A percentile compares a stretch with the other conserved stretches of the same genome.
Conservation (phyloP, 2,797 vertebrate species). For the Hyperoplus immaculatus region DNA sequence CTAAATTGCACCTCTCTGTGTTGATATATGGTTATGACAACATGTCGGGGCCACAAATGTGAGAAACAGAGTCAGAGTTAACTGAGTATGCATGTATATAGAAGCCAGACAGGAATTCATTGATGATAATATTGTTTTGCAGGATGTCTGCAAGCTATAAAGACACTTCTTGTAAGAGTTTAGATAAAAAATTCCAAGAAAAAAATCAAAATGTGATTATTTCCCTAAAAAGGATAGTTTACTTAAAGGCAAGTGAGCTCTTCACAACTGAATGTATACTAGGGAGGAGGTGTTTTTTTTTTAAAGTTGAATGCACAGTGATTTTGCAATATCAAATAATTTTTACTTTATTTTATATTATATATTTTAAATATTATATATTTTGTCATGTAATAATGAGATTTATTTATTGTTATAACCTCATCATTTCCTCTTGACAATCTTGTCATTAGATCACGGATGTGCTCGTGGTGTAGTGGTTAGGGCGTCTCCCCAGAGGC, state of each 20-base stretch:
- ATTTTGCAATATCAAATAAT: no score
- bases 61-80: not conserved
- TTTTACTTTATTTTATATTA: no score
- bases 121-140: not conserved
- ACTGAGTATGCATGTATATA: not conserved
- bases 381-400: no score
- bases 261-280: not conserved
- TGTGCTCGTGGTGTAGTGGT: no score
- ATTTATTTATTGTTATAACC: not conserved
- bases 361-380: no score
- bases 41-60: not conserved
- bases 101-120: not conserved
- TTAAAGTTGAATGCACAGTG: no score
- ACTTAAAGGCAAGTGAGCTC: not conserved
- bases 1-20: not conserved
- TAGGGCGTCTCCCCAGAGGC: no score
- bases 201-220: not conserved
- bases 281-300: not conserved
- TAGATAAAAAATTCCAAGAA: not conserved
- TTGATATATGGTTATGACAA: not conserved
- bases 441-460: no score
- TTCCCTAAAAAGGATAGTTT: not conserved
- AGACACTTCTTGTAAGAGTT: not conserved
- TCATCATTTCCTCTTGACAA: no score
- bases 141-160: not conserved